These are phyloP conservation scores for Andricus curvator DNA, from an alignment of 2,888 invertebrate species.

Conservation along the genomic window DNA sequence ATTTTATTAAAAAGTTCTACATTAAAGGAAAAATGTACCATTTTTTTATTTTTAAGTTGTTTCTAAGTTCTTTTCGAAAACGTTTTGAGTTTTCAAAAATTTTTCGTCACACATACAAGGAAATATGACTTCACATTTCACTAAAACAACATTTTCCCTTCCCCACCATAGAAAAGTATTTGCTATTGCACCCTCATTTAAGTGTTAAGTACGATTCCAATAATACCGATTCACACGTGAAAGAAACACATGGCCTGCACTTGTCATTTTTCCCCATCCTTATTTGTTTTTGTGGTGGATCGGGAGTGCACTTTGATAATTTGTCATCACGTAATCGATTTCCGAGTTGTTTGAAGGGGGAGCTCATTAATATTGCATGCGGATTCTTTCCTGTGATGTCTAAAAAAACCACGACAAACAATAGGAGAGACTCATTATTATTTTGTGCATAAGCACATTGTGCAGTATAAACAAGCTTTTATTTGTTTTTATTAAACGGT, in stretches of 20 bases:
- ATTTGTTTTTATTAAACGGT: neutral
- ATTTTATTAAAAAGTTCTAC: too few relatives aligned
- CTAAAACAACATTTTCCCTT: neutral
- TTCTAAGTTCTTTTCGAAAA: too few relatives aligned
- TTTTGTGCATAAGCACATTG: neutral
- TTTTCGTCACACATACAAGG: too few relatives aligned
- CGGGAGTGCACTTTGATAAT: neutral
- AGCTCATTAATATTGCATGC: slow-evolving; percentile 16
- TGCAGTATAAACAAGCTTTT: neutral
- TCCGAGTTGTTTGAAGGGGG: neutral
- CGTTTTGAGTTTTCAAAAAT: too few relatives aligned
- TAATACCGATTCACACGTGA: neutral
- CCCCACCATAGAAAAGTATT: neutral
- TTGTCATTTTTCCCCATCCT: neutral
- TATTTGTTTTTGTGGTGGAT: neutral
- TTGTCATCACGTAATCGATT: neutral
- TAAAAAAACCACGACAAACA: neutral
- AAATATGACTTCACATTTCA: neutral
- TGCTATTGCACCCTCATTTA: neutral
- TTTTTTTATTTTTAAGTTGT: too few relatives aligned
- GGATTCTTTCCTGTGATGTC: neutral
- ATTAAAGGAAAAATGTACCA: too few relatives aligned
- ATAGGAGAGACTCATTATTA: slow-evolving; percentile 1
- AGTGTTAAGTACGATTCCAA: neutral
- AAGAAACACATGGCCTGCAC: neutral